Evolutionary conservation across 2,113 vertebrate species (phyloP), one percentile per base, ranked within the genome.

Genomic region (Loxodonta africana): DNA sequence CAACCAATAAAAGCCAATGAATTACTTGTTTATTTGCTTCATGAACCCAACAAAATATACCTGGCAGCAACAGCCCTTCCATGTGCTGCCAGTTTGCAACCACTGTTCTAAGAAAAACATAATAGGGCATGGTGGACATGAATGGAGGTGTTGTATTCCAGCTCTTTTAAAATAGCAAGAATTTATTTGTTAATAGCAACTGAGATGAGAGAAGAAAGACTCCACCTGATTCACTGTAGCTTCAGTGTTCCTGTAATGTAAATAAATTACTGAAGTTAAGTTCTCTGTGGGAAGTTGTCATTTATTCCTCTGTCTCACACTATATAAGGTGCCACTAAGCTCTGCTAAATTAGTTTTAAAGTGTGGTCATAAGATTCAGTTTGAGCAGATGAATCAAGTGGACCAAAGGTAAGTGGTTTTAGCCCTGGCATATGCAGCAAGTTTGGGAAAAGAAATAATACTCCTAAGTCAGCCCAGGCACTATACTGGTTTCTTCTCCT

Each of bases 321-420:
- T 37, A 95, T 73, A 91, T 17, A 88, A 44, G 46, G 14, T 44
- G 44, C 28, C 63, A 91, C 25, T 78, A 67, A 51, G 28, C 41
- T 86, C 74, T 96, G 53, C 21, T 97, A 84, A 83, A 95, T 65
- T 69, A 83, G 83, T 53, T 44, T 88, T 25, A 88, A 81, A 88
- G 30, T 74, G n/a, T 60, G 8, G 6, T 97, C 28, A 69, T 51
- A 77, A 90, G 51, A 41, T 89, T 89, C 60, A 69, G 12, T 90
- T 51, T 83, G 60, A 85, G 53, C 20, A 62, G 30, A 2, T 80
- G 9, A 95, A 37, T 41, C 71, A 90, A 90, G 44, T 65, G 20
- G 25, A 84, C 28, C 33, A 92, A 81, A 57, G 20, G 4, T 46
- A 86, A 94, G n/a, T 44, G n/a, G 12, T 28, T 67, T 89, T 48